Conservation (phyloP, 2,113 vertebrate species). For the Rana temporaria region DNA sequence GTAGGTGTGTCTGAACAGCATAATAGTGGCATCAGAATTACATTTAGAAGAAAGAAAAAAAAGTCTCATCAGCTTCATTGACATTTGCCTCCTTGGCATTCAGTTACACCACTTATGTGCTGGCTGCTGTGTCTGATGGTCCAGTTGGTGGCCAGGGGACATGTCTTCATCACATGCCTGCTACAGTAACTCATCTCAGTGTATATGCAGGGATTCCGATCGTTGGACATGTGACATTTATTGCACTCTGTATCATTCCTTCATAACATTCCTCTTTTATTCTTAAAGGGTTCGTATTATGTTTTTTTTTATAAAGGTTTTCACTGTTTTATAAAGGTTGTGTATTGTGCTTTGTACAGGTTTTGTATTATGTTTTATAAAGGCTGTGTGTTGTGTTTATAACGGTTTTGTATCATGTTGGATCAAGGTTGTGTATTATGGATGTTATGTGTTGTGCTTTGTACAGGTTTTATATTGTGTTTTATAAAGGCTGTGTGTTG, state of each 20-base stretch:
- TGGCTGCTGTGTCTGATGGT: not conserved
- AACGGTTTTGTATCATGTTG: no score
- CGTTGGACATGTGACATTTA: no score
- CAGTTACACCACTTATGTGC: not conserved
- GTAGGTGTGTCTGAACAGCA: not conserved
- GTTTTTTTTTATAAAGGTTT: no score
- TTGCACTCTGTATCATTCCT: no score
- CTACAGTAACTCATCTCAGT: not conserved
- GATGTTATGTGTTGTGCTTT: no score
- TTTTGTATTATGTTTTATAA: not conserved
- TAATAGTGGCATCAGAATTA: not conserved
- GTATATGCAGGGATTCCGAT: not conserved
- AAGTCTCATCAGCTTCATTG: not conserved
- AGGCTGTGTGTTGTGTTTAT: no score
- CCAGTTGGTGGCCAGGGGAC: not conserved
- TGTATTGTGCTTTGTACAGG: no score
- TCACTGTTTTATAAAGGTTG: no score
- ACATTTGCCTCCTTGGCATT: not conserved
- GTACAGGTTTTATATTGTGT: no score
- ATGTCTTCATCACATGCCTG: not conserved
- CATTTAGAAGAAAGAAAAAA: not conserved
- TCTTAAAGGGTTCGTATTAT: no score
- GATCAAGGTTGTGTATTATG: no score
- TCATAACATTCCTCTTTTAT: not conserved
- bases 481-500: no score